Evolutionary conservation across 2,113 vertebrate species (phyloP).

Genomic region (Larimichthys polyactis): DNA sequence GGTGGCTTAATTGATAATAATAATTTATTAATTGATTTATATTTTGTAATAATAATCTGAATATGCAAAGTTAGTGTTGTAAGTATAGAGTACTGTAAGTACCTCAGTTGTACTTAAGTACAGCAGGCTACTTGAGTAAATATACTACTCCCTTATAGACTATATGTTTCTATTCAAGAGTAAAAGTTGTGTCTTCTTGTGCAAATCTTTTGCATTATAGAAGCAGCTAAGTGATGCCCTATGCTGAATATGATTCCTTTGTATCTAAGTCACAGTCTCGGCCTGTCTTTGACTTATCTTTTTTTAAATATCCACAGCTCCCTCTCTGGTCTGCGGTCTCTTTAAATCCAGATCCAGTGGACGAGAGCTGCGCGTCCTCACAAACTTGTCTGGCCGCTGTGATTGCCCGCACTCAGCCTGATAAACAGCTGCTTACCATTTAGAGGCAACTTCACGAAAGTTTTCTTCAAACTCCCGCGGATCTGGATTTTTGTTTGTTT

Average conservation of each 20-base stretch:
- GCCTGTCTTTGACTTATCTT: slow-evolving; percentile 35
- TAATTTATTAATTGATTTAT: background rate
- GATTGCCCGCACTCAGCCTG: slow-evolving; percentile 67
- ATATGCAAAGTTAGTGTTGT: background rate
- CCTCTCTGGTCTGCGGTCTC: slow-evolving; percentile 76
- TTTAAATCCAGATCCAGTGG: slow-evolving; percentile 79
- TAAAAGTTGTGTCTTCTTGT: background rate
- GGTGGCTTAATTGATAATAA: too few species aligned
- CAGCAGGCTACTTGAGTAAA: too few species aligned
- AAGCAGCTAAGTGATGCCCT: background rate
- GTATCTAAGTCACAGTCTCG: background rate
- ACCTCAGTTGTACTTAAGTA: too few species aligned
- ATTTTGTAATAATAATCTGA: background rate
- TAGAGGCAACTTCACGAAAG: slow-evolving; percentile 47
- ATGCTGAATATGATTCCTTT: background rate
- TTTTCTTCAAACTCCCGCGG: slow-evolving; percentile 39
- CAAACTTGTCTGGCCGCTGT: slow-evolving; percentile 55
- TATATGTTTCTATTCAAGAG: too few species aligned
- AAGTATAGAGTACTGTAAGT: too few species aligned
- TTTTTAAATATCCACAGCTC: slow-evolving; percentile 28
- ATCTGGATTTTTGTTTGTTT: background rate
- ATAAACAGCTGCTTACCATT: slow-evolving; percentile 79
- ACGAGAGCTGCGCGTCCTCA: slow-evolving; percentile 64
- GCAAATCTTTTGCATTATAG: background rate
- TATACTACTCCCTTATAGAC: too few species aligned